Evolutionary conservation across 1,140 invertebrate species (phyloP).

Genomic region (Mycetomoellerius zeteki): DNA sequence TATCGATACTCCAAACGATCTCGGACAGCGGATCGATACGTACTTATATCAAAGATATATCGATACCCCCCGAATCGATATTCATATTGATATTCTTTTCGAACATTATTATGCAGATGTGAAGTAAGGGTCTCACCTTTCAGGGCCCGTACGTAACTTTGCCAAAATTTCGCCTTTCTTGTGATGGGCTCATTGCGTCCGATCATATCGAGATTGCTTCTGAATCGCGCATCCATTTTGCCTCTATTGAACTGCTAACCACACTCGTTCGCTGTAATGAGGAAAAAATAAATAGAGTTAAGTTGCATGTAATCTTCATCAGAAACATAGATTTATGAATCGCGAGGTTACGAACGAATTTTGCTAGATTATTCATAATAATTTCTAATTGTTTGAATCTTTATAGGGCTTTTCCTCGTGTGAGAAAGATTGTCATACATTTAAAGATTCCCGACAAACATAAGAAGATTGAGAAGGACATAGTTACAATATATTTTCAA

Average conservation of each 20-base stretch:
- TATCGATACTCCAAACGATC: too few species aligned
- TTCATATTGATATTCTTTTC: too few species aligned
- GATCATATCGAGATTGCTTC: slow-evolving; percentile 96
- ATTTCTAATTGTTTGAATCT: background rate
- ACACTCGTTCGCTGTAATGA: slow-evolving; percentile 91
- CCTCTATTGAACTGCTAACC: slow-evolving; percentile 87
- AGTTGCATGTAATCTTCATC: background rate
- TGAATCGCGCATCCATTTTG: slow-evolving; percentile 94
- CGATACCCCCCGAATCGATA: too few species aligned
- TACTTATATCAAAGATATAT: too few species aligned
- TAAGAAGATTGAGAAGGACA: background rate
- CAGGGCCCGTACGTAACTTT: slow-evolving; percentile 95
- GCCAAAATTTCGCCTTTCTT: slow-evolving; percentile 97
- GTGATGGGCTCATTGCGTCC: slow-evolving; percentile 96
- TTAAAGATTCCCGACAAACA: background rate
- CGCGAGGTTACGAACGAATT: background rate
- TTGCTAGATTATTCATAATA: background rate
- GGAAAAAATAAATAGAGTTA: slow-evolving; percentile 41
- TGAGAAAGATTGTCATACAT: background rate
- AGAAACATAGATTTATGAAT: background rate
- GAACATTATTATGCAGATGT: too few species aligned
- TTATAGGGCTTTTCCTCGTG: background rate
- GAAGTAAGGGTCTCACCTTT: slow-evolving; percentile 90
- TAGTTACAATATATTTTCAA: background rate
- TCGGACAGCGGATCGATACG: too few species aligned